Evolutionary conservation across 2,797 vertebrate genomes (phyloP), one percentile per base, ranked within the genome.

Genomic region (Xiphophorus birchmanni): DNA sequence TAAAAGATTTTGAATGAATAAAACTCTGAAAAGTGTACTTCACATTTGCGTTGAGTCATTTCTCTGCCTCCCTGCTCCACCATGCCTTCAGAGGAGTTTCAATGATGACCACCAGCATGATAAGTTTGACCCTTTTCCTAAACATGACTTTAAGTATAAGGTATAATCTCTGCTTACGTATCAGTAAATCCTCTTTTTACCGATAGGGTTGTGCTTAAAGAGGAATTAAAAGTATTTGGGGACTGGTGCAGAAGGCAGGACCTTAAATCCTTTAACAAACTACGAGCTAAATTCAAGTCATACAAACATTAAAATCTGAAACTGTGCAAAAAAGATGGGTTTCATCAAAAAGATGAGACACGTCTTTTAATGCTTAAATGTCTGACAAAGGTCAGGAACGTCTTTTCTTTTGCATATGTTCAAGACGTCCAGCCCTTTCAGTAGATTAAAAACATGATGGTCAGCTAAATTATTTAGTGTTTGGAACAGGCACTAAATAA

Each of bases 181-280:
- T 45, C 8, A 72, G 42, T 45, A 56, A 75, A 42, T 75, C 50
- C 73, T 72, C 42, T 75, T 56, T 75, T 52, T 8, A 40, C 50
- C 56, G 50, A 35, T 54, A 15, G 32, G 23, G 9, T 23, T 75
- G 50, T 56, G 73, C 73, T 75, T 40, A 75, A 75, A 75, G 50
- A 10, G 35, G 73, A 37, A 75, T 75, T 75, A 75, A 75, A 37
- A 54, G 73, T 52, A 5, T 5, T 23, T 52, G 17, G 32, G 73
- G 73, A n/a, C 21, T 75, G 37, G 50, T 37, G 35, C 35, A 75
- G 48, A 75, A 54, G 37, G 23, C 2, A 75, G 35, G 23, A 75
- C 23, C 12, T 56, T 42, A 56, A 75, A 75, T 17, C 73, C 48
- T 73, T 48, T 21, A 40, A 74, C 1, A 74, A 74, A 56, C 73